Conservation (phyloP, 2,797 vertebrate species). For the Danio aesculapii region DNA sequence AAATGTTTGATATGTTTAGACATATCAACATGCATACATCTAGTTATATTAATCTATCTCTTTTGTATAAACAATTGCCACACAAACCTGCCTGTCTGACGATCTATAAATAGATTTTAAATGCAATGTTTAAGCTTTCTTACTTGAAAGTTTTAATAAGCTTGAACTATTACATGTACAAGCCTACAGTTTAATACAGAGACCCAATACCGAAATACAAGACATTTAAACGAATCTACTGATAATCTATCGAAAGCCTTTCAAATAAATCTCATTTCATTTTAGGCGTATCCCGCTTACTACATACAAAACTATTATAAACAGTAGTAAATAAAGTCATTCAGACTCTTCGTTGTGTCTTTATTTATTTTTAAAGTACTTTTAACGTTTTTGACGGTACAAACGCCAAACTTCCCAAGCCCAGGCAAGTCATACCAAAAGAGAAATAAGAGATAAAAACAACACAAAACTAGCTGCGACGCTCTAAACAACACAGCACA, state of each 20-base stretch:
- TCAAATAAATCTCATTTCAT: not conserved
- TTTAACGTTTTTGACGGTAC: not conserved
- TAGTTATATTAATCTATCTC: too few species aligned
- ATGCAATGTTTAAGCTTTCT: not conserved
- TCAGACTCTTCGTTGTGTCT: not conserved
- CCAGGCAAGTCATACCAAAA: not conserved
- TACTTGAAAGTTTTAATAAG: not conserved
- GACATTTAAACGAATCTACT: not conserved
- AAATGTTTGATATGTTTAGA: too few species aligned
- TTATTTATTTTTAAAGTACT: not conserved
- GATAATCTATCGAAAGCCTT: not conserved
- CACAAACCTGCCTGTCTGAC: too few species aligned
- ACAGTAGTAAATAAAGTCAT: not conserved
- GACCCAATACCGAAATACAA: not conserved
- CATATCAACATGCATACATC: too few species aligned
- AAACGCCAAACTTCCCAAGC: not conserved
- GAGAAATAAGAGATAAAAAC: not conserved
- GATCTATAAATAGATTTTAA: not conserved
- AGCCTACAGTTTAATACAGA: not conserved
- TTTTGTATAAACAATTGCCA: too few species aligned
- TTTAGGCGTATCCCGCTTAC: not conserved
- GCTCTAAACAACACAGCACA: not conserved
- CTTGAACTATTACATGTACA: not conserved
- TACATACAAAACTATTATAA: not conserved
- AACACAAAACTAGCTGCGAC: not conserved